Evolutionary conservation across 2,797 vertebrate genomes (phyloP).

Genomic region (Tragelaphus eurycerus): DNA sequence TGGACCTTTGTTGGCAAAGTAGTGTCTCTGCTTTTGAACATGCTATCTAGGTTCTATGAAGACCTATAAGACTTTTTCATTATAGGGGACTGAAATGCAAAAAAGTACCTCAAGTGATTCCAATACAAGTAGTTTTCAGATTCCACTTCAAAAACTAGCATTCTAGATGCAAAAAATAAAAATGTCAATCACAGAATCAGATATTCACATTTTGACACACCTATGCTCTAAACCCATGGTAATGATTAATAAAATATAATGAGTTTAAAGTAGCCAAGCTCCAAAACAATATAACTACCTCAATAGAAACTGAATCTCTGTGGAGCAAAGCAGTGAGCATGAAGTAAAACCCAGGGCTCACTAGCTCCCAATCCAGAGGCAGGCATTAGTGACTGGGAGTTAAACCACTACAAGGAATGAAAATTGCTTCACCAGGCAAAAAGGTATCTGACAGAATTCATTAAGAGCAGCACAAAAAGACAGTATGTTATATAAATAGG

Average conservation of each 20-base stretch:
- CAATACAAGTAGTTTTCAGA: neutral
- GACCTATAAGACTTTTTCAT: no score
- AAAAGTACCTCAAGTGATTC: neutral
- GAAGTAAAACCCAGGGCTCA: neutral
- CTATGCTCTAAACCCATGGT: neutral
- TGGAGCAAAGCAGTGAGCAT: neutral
- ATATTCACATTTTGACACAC: neutral
- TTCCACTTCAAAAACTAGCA: neutral
- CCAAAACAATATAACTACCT: neutral
- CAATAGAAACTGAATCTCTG: conserved; percentile 5
- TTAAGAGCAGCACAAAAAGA: neutral
- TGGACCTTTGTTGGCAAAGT: no score
- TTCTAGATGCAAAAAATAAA: neutral
- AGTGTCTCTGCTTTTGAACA: no score
- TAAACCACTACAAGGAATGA: neutral
- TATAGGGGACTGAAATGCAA: no score
- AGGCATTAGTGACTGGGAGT: neutral
- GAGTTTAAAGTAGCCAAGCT: neutral
- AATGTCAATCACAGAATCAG: neutral
- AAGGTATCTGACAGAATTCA: neutral
- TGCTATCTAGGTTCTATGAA: no score
- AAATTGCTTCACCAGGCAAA: neutral
- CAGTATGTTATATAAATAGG: neutral
- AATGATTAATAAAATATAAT: conserved; percentile 22
- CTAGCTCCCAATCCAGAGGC: neutral